phyloP scores from a whole-genome alignment of 1,140 invertebrate species.

The Phocides pigmalion region DNA sequence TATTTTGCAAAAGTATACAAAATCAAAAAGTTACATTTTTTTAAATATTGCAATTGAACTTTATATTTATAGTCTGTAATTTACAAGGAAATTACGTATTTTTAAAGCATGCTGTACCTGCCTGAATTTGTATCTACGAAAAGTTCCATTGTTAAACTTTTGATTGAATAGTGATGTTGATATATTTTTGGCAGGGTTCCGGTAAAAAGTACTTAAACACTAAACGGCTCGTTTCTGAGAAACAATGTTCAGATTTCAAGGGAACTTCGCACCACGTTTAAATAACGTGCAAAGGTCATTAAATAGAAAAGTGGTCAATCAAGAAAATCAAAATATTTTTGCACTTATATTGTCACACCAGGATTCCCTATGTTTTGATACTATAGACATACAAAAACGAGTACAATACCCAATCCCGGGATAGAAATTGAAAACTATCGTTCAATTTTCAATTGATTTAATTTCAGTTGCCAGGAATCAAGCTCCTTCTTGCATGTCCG shows the following conservation, averaged over 20 bases:
- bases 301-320: neutral
- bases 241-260: conserved; percentile 1
- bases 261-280: neutral
- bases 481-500: too few relatives aligned
- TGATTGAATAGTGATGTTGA: conserved; percentile 13
- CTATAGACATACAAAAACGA: too few relatives aligned
- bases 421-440: too few relatives aligned
- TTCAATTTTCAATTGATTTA: too few relatives aligned
- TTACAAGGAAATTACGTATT: neutral
- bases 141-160: neutral
- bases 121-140: conserved; percentile 15
- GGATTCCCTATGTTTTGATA: too few relatives aligned
- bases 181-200: conserved; percentile 25
- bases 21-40: conserved; percentile 1
- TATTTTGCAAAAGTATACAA: too few relatives aligned
- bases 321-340: too few relatives aligned
- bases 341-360: too few relatives aligned
- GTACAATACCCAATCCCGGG: too few relatives aligned
- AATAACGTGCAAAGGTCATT: neutral
- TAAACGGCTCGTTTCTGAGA: conserved; percentile 22
- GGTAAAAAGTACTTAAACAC: conserved; percentile 23
- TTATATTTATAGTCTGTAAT: neutral
- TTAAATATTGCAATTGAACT: too few relatives aligned
- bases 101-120: neutral
- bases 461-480: too few relatives aligned